Percentiles rank a stretch among this genome's conserved stretches.
These are phyloP conservation scores for Cyphomyrus plagiostoma DNA, from an alignment of 2,113 vertebrate species.

Conservation along the genomic window DNA sequence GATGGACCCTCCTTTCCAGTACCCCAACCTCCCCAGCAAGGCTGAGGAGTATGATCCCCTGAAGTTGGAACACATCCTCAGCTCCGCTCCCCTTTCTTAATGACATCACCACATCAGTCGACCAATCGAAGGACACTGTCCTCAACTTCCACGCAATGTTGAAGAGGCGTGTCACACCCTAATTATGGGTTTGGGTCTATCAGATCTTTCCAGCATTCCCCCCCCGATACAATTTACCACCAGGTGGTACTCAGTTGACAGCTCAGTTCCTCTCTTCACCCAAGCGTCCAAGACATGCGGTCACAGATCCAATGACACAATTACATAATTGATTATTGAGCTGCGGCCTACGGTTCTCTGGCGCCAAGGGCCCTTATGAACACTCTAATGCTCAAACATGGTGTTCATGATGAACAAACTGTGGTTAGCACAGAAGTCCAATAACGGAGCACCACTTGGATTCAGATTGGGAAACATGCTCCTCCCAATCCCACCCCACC, in stretches of 20 bases:
- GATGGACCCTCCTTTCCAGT: neutral
- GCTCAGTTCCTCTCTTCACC: neutral
- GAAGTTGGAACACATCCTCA: neutral
- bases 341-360: neutral
- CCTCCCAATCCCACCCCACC: neutral
- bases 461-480: neutral
- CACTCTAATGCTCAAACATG: neutral
- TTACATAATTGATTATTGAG: neutral
- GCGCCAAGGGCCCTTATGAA: neutral
- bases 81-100: neutral
- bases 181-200: neutral
- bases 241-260: neutral
- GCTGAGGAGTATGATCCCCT: neutral
- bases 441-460: neutral
- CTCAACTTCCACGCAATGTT: neutral
- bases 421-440: neutral
- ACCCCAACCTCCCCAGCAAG: neutral
- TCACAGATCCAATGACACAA: neutral
- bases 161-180: neutral
- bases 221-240: neutral
- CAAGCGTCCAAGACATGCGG: neutral
- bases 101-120: neutral
- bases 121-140: neutral
- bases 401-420: neutral
- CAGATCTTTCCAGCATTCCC: neutral